Conservation (phyloP, 23 tunicate species). For the Diplosoma virens region DNA sequence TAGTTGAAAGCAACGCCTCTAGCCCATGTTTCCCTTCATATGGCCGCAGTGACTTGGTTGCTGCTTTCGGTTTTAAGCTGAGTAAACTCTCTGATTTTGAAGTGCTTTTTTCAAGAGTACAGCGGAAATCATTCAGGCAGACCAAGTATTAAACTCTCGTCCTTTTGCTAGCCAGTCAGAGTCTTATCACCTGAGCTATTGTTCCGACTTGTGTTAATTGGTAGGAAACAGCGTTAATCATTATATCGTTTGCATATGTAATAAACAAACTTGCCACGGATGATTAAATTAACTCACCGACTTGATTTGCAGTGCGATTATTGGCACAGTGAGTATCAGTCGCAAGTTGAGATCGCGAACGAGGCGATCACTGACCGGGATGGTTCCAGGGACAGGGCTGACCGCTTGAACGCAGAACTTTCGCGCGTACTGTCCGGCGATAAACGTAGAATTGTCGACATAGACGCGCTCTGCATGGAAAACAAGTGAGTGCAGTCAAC, state of each 20-base stretch:
- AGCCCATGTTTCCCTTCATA: too few relatives aligned
- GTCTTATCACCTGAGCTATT: too few relatives aligned
- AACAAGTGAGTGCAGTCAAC: slow-evolving; percentile 58
- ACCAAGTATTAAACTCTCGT: too few relatives aligned
- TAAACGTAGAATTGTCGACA: slow-evolving; percentile 68
- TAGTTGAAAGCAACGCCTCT: too few relatives aligned
- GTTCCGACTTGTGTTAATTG: background rate
- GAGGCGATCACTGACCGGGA: slow-evolving; percentile 49
- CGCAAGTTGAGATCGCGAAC: slow-evolving; percentile 28
- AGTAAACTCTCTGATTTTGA: too few relatives aligned
- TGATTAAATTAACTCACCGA: background rate
- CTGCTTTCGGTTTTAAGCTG: too few relatives aligned
- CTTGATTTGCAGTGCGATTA: slow-evolving; percentile 49
- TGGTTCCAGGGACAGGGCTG: slow-evolving; percentile 34
- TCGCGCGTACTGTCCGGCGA: slow-evolving; percentile 57
- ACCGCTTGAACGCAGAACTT: slow-evolving; percentile 68
- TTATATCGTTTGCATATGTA: too few relatives aligned
- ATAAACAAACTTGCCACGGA: background rate
- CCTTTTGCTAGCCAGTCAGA: too few relatives aligned
- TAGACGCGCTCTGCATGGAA: slow-evolving; percentile 91
- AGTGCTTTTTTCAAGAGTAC: too few relatives aligned
- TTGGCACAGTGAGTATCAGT: slow-evolving; percentile 41
- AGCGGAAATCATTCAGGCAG: too few relatives aligned
- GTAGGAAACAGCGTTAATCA: background rate
- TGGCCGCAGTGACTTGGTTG: too few relatives aligned